Base-by-base conservation (phyloP, 2,888 invertebrate genomes). In the Reticulitermes lucifugus region DNA sequence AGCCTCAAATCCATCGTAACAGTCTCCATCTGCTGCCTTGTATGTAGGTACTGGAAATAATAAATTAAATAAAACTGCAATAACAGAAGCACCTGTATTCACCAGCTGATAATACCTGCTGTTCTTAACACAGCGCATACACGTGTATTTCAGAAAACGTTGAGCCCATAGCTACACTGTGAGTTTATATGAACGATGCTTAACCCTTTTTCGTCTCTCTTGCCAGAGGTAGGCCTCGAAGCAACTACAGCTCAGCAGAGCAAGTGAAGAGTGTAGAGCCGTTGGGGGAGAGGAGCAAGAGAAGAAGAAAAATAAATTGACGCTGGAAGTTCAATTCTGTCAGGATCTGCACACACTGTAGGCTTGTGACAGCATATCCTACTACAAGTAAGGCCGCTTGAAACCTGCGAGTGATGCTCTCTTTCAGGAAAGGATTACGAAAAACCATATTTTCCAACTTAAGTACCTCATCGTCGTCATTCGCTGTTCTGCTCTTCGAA, bases 361-460 rank as follows among this genome's bases (percentile, higher is more conserved):
- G 41, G 77, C 77, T 51, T 77, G 51, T 77, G 51, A n/a, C 43
- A 77, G 77, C 41, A 46, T 46, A 6, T 46, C 46, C 77, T 51
- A 10, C 77, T 77, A 46, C 22, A n/a, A 5, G 43, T 77, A 77
- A 46, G 77, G 12, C 73, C 41, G n/a, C 77, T 46, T 46, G 21
- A 25, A 77, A 77, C n/a, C n/a, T 51, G 21, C 77, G 55, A 82
- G 85, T 70, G 85, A 85, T 85, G 73, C 29, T 82, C 85, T 85
- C 75, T 84, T 84, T 84, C 84, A 84, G 55, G 51, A 25, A 35
- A 84, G 85, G 85, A 82, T 85, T 85, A 82, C 85, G 82, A 82
- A 81, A 82, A 55, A 82, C 59, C 82, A 85, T 85, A 85, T 85
- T 85, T 85, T 75, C 85, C n/a, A 82, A 41, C 81, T 59, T 85